Conservation (phyloP, 2,888 invertebrate species). For the Steinernema scapterisci region DNA sequence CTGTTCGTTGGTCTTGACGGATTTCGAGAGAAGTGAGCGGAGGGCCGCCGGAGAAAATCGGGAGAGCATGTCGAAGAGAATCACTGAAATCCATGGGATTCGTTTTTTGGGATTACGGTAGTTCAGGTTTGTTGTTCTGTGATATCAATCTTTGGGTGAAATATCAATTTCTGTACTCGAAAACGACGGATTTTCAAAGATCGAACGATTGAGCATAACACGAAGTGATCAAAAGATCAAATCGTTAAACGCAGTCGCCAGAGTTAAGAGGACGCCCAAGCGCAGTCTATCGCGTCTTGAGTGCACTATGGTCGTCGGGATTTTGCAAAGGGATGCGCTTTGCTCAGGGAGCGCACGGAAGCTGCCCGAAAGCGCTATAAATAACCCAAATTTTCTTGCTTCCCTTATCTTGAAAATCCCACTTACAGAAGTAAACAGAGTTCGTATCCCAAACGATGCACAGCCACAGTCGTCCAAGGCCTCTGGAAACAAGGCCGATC, state of each 20-base stretch:
- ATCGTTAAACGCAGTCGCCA: not conserved
- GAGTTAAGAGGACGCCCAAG: too few species aligned
- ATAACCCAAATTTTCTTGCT: too few species aligned
- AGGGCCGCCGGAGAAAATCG: constrained; percentile 50
- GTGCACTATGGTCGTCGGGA: too few species aligned
- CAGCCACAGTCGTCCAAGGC: constrained; percentile 45
- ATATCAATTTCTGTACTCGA: too few species aligned
- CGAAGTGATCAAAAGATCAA: not conserved
- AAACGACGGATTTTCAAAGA: not conserved
- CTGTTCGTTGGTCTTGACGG: constrained; percentile 41
- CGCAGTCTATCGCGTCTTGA: too few species aligned
- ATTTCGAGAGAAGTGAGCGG: constrained; percentile 45
- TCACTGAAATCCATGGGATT: constrained; percentile 40
- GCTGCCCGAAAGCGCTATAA: too few species aligned
- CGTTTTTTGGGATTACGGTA: too few species aligned
- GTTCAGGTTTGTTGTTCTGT: not conserved
- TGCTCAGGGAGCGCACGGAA: too few species aligned
- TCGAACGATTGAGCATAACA: not conserved
- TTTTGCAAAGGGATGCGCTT: too few species aligned
- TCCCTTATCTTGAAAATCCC: too few species aligned
- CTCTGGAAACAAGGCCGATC: constrained; percentile 44
- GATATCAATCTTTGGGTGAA: too few species aligned
- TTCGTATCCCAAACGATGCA: constrained; percentile 33
- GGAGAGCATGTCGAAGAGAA: constrained; percentile 48
- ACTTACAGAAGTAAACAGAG: constrained; percentile 38